phyloP scores from a whole-genome alignment of 2,113 vertebrate species.

The Syngnathus typhle region DNA sequence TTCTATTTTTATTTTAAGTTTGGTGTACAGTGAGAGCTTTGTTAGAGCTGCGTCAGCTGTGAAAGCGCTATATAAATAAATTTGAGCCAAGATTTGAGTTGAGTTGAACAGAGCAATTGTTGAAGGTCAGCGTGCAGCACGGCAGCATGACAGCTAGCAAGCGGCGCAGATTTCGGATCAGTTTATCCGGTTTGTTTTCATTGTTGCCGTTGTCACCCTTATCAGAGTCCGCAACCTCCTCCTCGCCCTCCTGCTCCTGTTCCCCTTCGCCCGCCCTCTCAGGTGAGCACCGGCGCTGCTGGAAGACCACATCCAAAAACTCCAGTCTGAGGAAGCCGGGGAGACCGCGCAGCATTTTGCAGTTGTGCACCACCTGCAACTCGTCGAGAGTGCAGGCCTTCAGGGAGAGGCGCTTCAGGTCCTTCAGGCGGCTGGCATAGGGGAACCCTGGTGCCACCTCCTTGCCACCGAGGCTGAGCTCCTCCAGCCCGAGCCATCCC shows the following conservation, averaged over 20 bases:
- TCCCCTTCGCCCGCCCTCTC: conserved; percentile 43
- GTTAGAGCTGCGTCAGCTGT: not conserved
- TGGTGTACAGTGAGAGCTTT: not conserved
- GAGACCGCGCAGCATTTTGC: conserved; percentile 61
- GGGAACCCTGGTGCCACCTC: conserved; percentile 70
- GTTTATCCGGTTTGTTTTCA: conserved; percentile 52
- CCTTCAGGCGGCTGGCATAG: conserved; percentile 64
- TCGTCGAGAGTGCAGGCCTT: conserved; percentile 65
- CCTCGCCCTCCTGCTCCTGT: conserved; percentile 34
- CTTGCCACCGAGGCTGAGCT: conserved; percentile 68
- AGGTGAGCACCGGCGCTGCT: conserved; percentile 49
- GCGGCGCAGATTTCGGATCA: conserved; percentile 59
- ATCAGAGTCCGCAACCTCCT: conserved; percentile 3
- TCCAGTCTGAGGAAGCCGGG: conserved; percentile 59
- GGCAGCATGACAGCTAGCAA: conserved; percentile 63
- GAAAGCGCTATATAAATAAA: no score
- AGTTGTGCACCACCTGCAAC: conserved; percentile 66
- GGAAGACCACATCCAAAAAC: conserved; percentile 69
- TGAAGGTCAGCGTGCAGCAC: conserved; percentile 60
- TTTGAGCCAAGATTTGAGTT: conserved; percentile 16
- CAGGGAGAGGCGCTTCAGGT: conserved; percentile 64
- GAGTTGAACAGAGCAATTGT: conserved; percentile 64
- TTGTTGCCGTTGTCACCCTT: conserved; percentile 27
- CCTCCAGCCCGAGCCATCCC: conserved; percentile 70
- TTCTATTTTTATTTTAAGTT: no score